These are phyloP conservation scores for Danio kyathit DNA, from an alignment of 2,797 vertebrate species.

Conservation along the genomic window DNA sequence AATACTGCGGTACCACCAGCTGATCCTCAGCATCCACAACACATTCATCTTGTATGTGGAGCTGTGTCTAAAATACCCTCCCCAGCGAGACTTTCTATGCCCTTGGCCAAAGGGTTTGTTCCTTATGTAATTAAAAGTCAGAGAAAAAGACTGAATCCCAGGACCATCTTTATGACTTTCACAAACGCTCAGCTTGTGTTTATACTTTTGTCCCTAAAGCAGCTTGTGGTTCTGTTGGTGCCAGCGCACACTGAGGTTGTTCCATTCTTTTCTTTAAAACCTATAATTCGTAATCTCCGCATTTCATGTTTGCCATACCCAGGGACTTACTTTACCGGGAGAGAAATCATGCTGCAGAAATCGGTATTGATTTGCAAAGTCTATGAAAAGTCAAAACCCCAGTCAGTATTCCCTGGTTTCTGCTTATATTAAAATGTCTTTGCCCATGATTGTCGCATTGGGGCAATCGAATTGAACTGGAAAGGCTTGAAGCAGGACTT, in stretches of 20 bases:
- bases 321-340: not conserved
- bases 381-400: conserved; percentile 4
- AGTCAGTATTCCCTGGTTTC: not conserved
- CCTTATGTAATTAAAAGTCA: conserved; percentile 59
- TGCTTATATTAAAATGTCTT: not conserved
- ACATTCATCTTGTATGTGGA: conserved; percentile 57
- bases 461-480: conserved; percentile 8
- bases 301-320: not conserved
- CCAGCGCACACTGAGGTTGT: not conserved
- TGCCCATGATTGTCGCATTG: not conserved
- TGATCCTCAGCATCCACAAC: conserved; percentile 52
- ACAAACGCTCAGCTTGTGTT: conserved; percentile 9
- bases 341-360: conserved; percentile 2
- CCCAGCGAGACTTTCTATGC: conserved; percentile 20
- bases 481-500: not conserved
- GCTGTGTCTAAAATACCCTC: conserved; percentile 42
- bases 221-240: not conserved
- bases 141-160: conserved; percentile 28
- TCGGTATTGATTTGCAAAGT: conserved; percentile 38
- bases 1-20: conserved; percentile 60
- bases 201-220: conserved; percentile 9
- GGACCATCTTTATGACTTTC: not conserved
- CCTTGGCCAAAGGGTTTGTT: conserved; percentile 33
- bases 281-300: not conserved
- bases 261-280: not conserved